Conservation (phyloP, 2,113 vertebrate genomes). For the Eurystomus gularis region DNA sequence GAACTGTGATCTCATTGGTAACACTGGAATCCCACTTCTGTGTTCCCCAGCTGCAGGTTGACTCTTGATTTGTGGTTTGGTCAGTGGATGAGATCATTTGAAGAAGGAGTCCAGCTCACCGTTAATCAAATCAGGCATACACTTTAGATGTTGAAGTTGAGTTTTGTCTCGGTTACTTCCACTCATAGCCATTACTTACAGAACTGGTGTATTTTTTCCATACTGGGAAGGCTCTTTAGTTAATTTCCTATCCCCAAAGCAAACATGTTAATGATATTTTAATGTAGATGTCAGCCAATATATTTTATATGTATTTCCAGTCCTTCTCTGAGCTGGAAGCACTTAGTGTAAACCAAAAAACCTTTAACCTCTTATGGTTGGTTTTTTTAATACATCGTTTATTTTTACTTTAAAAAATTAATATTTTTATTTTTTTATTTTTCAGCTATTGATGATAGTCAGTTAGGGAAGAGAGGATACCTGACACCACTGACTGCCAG, state of each 20-base stretch:
- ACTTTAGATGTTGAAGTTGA: neutral
- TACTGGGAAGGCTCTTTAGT: neutral
- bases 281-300: neutral
- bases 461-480: slow-evolving; percentile 84
- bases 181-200: neutral
- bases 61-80: neutral
- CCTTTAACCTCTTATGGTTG: neutral
- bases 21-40: neutral
- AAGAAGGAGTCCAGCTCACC: neutral
- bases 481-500: slow-evolving; percentile 85
- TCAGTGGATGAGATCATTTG: neutral
- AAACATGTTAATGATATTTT: neutral
- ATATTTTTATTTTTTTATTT: neutral
- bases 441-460: slow-evolving; percentile 66
- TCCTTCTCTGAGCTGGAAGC: neutral
- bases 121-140: neutral
- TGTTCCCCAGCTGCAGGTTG: neutral
- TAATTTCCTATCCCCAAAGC: neutral
- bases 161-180: neutral
- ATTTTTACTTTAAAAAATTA: neutral
- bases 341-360: neutral
- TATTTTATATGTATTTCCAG: neutral
- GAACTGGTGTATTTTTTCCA: neutral
- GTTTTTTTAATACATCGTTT: neutral
- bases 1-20: neutral